Evolutionary conservation across 2,888 invertebrate genomes (phyloP).

Genomic region (Aromia moschata): DNA sequence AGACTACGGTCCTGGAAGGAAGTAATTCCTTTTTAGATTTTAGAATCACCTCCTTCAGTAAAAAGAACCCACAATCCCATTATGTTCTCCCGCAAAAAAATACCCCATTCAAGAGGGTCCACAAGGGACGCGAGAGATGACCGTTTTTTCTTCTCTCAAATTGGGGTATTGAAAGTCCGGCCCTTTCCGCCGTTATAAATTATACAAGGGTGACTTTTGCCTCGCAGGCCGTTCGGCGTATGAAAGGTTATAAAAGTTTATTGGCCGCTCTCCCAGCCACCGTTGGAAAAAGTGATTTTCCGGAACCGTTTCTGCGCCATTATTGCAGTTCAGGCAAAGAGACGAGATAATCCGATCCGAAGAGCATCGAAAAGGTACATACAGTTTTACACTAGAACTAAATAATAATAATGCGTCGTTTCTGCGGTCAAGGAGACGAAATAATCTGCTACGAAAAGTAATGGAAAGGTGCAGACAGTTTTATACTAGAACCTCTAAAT

Average conservation of each 20-base stretch:
- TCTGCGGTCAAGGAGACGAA: too few relatives aligned
- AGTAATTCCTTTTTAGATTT: neutral
- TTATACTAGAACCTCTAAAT: too few relatives aligned
- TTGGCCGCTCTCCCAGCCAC: neutral
- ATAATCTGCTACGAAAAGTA: too few relatives aligned
- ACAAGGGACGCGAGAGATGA: neutral
- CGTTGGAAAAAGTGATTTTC: neutral
- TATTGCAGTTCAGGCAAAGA: too few relatives aligned
- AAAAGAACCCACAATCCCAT: neutral
- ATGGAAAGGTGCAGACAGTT: too few relatives aligned
- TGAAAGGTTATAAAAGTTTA: slow-evolving; percentile 2
- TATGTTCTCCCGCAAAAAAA: neutral
- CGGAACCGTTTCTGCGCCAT: neutral
- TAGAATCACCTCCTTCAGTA: neutral
- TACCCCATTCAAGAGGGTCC: neutral
- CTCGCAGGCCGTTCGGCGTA: neutral
- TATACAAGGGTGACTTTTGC: neutral
- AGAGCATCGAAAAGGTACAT: too few relatives aligned
- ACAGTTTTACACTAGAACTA: too few relatives aligned
- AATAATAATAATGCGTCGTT: too few relatives aligned
- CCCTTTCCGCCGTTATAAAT: neutral
- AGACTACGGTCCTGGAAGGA: too few relatives aligned
- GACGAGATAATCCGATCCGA: too few relatives aligned
- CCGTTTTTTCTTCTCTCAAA: neutral
- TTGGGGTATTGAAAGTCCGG: slow-evolving; percentile 2